Base-by-base conservation (phyloP, 2,888 invertebrate species). In the Drosophila planitibia region DNA sequence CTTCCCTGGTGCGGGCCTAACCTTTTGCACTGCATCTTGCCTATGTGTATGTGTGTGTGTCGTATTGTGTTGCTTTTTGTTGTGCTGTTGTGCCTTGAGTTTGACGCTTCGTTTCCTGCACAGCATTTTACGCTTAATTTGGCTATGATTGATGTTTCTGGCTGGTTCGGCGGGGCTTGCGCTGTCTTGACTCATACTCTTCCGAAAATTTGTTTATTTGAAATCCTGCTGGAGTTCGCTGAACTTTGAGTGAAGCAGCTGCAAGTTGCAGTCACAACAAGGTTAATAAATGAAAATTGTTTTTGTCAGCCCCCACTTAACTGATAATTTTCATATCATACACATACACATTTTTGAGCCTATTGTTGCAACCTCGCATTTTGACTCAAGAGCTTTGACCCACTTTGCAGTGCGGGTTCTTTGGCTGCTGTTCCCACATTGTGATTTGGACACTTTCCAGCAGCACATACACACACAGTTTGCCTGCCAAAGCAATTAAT, bases 401-500 rank as follows among this genome's bases (percentile, higher is more conserved):
- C 73, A 73, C 65, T 65, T 73, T n/a, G 52, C 35, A 22, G 51
- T 72, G 65, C 65, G 73, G 65, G 72, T 44, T 65, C 59, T 51
- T 35, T 33, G 37, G 70, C 33, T 61, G 41, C 37, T 47, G 73
- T 55, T 75, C 71, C 74, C 83, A 65, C 83, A 83, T 85, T 89
- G 83, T 75, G 73, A 79, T 77, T 89, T 84, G 83, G 79, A 85
- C 89, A 87, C 64, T 79, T 78, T 78, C 79, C 74, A 82, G 64
- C 69, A 55, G 19, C 51, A 51, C 30, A 30, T 12, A 41, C 22
- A 57, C 82, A 47, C 71, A 75, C 78, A 70, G 76, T 66, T 74
- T 83, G 81, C 78, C 76, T 82, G 89, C 89, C 77, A 90, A 78
- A 87, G 89, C 90, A 87, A 87, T 87, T 87, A 89, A 87, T 87